Evolutionary conservation across 2,797 vertebrate genomes (phyloP).

Genomic region (Myripristis murdjan): DNA sequence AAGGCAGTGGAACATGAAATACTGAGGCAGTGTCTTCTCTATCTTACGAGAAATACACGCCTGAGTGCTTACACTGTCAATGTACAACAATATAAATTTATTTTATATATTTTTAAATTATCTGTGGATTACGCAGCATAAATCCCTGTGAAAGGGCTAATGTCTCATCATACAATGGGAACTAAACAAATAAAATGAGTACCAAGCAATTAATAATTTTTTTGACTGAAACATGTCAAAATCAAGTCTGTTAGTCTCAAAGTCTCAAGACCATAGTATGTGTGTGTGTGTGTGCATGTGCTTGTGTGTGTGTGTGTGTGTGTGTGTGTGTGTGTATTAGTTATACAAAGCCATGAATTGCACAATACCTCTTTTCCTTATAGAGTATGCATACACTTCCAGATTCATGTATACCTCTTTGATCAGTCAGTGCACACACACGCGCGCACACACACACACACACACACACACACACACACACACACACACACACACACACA

Average conservation of each 20-base stretch:
- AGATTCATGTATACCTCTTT: constrained; percentile 12
- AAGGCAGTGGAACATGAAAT: too few relatives aligned
- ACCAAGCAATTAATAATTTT: neutral
- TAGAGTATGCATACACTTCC: constrained; percentile 1
- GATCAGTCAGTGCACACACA: too few relatives aligned
- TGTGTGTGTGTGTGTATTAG: neutral
- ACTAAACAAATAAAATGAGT: too few relatives aligned
- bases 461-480: neutral
- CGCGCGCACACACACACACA: too few relatives aligned
- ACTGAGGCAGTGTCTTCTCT: too few relatives aligned
- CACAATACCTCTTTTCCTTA: neutral
- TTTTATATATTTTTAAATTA: too few relatives aligned
- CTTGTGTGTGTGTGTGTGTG: neutral
- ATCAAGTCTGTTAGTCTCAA: neutral
- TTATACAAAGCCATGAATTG: neutral
- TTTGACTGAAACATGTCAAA: neutral
- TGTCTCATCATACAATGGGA: too few relatives aligned
- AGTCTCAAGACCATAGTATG: neutral
- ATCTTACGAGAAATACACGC: too few relatives aligned
- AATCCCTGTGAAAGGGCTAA: too few relatives aligned
- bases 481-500: constrained; percentile 10
- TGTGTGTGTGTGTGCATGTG: neutral
- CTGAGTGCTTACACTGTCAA: too few relatives aligned
- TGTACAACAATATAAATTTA: too few relatives aligned
- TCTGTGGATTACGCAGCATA: too few relatives aligned